Percentiles rank a stretch among this genome's conserved stretches.
These are phyloP conservation scores for Tautogolabrus adspersus DNA, from an alignment of 2,113 vertebrate genomes.

Conservation along the genomic window DNA sequence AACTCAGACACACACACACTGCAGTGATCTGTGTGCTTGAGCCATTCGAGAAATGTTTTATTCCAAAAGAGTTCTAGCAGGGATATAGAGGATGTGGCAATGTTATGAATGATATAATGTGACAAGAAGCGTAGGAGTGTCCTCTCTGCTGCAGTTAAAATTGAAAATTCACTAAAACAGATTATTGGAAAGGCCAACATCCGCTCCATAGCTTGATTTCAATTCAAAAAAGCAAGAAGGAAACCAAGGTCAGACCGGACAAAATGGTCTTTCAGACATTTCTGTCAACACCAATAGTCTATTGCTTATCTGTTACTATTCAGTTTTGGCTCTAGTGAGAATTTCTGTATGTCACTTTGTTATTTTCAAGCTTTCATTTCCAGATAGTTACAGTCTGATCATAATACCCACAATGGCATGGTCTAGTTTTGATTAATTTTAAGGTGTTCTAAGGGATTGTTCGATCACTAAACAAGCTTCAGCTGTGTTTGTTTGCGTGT, in stretches of 20 bases:
- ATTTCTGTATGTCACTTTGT: conserved; percentile 34
- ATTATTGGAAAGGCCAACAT: conserved; percentile 16
- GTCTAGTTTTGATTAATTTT: conserved; percentile 44
- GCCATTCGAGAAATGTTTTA: conserved; percentile 35
- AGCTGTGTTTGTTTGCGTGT: neutral
- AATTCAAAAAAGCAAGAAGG: conserved; percentile 19
- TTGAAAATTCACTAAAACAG: conserved; percentile 31
- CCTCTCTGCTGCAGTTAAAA: conserved; percentile 18
- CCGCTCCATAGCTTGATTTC: neutral
- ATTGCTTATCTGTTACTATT: conserved; percentile 12
- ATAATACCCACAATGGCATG: conserved; percentile 32
- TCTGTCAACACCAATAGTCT: neutral
- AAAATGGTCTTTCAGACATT: conserved; percentile 8
- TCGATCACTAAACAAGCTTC: too few relatives aligned
- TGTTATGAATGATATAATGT: conserved; percentile 17
- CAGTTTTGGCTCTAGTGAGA: conserved; percentile 20
- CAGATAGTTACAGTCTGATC: conserved; percentile 22
- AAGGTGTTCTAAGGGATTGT: conserved; percentile 17
- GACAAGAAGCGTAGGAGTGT: conserved; percentile 12
- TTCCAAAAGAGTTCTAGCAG: conserved; percentile 42
- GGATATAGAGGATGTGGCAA: conserved; percentile 22
- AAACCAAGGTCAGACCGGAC: conserved; percentile 6
- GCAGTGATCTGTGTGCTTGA: conserved; percentile 35
- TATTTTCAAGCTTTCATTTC: conserved; percentile 48
- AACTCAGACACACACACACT: conserved; percentile 47